These are phyloP conservation scores for Mus spretus DNA, from an alignment of 2,797 vertebrate genomes.

Conservation along the genomic window DNA sequence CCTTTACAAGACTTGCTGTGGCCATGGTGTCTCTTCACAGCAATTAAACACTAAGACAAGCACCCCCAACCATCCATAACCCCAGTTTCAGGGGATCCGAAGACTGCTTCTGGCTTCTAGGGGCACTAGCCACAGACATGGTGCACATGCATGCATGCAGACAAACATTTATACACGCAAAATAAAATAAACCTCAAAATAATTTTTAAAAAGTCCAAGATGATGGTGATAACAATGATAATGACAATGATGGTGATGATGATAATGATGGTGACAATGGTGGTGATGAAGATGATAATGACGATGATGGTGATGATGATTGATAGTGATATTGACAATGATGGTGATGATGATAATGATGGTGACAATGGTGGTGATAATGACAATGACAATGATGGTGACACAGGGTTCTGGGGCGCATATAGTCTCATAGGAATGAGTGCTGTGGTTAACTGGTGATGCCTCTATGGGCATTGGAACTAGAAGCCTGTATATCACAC, in stretches of 20 bases:
- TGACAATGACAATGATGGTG: too few relatives aligned
- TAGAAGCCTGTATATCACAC: too few relatives aligned
- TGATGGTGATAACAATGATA: not conserved
- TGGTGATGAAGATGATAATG: rapidly evolving
- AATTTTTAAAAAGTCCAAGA: not conserved
- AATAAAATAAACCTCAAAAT: not conserved
- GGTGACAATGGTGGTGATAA: too few relatives aligned
- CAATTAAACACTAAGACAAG: not conserved
- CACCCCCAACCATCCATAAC: too few relatives aligned
- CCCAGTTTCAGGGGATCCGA: not conserved
- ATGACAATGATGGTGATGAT: not conserved
- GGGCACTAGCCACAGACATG: not conserved
- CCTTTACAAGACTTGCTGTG: not conserved
- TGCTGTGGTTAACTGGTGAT: not conserved
- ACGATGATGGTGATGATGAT: rapidly evolving
- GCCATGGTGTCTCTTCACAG: not conserved
- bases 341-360: too few relatives aligned
- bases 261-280: rapidly evolving
- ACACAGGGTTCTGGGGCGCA: not conserved
- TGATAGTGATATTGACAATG: too few relatives aligned
- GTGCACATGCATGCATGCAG: not conserved
- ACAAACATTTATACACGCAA: too few relatives aligned
- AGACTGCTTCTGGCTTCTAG: too few relatives aligned
- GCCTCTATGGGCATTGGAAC: not conserved
- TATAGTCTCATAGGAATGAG: not conserved